Evolutionary conservation across 2,797 vertebrate species (phyloP).

Genomic region (Loris lydekkerianus): DNA sequence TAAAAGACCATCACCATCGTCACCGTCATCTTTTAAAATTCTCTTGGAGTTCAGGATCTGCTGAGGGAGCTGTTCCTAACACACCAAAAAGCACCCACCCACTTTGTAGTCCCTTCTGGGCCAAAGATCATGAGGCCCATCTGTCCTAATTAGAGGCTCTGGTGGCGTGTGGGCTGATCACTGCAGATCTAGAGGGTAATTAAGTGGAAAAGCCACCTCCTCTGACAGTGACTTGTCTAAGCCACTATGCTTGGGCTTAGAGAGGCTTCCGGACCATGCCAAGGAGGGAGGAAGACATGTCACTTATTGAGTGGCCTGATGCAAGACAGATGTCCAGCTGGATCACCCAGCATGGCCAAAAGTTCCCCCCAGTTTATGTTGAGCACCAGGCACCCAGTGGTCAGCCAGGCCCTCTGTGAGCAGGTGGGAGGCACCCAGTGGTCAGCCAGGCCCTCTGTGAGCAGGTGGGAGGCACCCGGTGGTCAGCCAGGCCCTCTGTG

Average conservation of each 20-base stretch:
- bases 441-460: too few species aligned
- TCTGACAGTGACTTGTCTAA: background rate
- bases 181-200: constrained; percentile 53
- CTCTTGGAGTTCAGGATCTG: background rate
- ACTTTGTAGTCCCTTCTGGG: background rate
- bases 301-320: background rate
- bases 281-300: background rate
- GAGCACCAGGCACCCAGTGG: background rate
- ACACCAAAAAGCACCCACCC: background rate
- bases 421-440: too few species aligned
- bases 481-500: too few species aligned
- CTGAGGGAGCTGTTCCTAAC: background rate
- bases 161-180: background rate
- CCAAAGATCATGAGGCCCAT: background rate
- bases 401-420: background rate
- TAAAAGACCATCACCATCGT: rapidly evolving
- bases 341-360: background rate
- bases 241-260: background rate
- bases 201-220: constrained; percentile 68
- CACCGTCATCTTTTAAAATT: background rate
- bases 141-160: background rate
- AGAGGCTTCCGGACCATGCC: constrained; percentile 28
- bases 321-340: background rate
- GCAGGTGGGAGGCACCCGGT: too few species aligned
- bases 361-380: rapidly evolving